Percentiles rank a stretch among this genome's conserved stretches.
phyloP scores from a whole-genome alignment of 2,113 vertebrate genomes.

The Oryzias celebensis region DNA sequence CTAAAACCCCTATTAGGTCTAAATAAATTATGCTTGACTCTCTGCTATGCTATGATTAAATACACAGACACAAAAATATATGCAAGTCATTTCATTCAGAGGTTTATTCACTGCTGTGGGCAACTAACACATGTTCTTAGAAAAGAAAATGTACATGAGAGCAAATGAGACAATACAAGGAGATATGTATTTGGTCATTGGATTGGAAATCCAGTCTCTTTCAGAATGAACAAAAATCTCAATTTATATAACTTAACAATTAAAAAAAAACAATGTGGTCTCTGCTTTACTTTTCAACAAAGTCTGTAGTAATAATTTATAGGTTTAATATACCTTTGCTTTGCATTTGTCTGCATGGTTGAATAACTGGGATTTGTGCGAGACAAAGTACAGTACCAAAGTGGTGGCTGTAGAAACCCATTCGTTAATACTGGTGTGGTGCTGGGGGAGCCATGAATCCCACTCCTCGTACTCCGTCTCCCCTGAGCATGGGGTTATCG shows the following conservation, averaged over 20 bases:
- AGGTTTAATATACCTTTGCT: slow-evolving; percentile 65
- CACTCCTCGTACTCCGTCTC: slow-evolving; percentile 21
- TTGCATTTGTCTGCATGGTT: slow-evolving; percentile 53
- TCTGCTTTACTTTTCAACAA: slow-evolving; percentile 69
- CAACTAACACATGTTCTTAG: background rate
- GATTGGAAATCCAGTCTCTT: slow-evolving; percentile 83
- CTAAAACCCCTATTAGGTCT: too few species aligned
- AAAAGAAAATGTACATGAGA: slow-evolving; percentile 60
- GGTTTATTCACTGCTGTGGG: slow-evolving; percentile 5
- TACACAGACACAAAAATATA: background rate
- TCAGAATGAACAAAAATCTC: slow-evolving; percentile 62
- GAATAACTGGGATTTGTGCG: slow-evolving; percentile 55
- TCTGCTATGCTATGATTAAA: background rate
- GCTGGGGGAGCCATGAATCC: slow-evolving; percentile 18
- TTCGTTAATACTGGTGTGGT: slow-evolving; percentile 28
- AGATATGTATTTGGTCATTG: slow-evolving; percentile 83
- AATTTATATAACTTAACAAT: slow-evolving; percentile 82
- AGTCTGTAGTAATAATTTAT: slow-evolving; percentile 80
- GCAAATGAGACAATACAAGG: slow-evolving; percentile 75
- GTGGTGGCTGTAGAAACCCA: slow-evolving; percentile 26
- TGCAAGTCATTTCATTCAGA: background rate
- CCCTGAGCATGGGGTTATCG: slow-evolving; percentile 37
- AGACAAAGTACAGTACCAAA: slow-evolving; percentile 54
- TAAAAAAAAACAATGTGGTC: slow-evolving; percentile 71
- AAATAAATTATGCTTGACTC: background rate